Percentiles rank a stretch among this genome's conserved stretches.
Evolutionary conservation across 2,797 vertebrate genomes (phyloP).

Genomic region (Halcyon leucocephala): DNA sequence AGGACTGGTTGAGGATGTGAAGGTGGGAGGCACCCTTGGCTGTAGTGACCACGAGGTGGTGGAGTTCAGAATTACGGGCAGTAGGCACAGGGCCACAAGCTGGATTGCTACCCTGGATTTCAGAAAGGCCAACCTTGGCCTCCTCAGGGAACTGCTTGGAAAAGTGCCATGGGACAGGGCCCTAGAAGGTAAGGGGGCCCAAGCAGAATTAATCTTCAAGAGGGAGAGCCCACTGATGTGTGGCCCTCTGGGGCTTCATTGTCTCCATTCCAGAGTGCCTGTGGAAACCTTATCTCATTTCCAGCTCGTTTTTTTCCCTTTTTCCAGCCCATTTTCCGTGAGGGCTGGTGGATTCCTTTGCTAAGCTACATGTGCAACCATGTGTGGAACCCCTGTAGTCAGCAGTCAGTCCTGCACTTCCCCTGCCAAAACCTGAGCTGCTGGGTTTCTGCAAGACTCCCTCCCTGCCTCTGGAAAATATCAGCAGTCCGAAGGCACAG

Average conservation of each 20-base stretch:
- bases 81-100: too few relatives aligned
- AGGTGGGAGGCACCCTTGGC: too few relatives aligned
- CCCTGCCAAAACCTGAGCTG: not conserved
- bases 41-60: too few relatives aligned
- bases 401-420: not conserved
- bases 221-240: not conserved
- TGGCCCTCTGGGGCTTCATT: not conserved
- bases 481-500: not conserved
- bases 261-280: accelerated
- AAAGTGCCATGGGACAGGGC: too few relatives aligned
- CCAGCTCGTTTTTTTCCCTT: not conserved
- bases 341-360: not conserved
- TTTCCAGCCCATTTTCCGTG: not conserved
- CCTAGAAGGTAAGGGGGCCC: too few relatives aligned
- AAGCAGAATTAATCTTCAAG: not conserved
- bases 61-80: too few relatives aligned
- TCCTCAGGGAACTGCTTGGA: too few relatives aligned
- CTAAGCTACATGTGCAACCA: not conserved
- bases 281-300: not conserved
- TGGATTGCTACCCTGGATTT: too few relatives aligned
- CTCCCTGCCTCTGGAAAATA: not conserved
- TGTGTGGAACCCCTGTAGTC: accelerated
- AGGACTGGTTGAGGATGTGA: too few relatives aligned
- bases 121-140: too few relatives aligned
- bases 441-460: not conserved